Percentiles rank a stretch among this genome's conserved stretches.
Conservation (phyloP, 2,888 invertebrate genomes). For the Notocelia uddmanniana region DNA sequence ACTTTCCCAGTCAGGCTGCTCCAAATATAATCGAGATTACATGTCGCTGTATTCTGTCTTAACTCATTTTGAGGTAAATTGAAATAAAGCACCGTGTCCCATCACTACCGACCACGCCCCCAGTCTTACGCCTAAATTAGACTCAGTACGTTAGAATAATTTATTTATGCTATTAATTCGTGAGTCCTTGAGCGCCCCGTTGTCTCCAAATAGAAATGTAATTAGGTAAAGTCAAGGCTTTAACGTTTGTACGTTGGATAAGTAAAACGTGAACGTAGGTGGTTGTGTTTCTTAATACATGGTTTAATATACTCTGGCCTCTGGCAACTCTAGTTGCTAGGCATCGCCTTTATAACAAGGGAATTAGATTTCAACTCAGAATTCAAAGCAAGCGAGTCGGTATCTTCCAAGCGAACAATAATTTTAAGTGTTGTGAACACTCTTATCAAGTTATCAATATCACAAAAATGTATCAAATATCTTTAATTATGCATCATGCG, state of each 20-base stretch:
- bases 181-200: neutral
- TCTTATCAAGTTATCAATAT: too few species aligned
- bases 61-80: conserved; percentile 13
- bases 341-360: too few species aligned
- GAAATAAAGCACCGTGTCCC: neutral
- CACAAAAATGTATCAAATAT: too few species aligned
- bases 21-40: too few species aligned
- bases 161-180: conserved; percentile 25
- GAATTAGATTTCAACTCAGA: too few species aligned
- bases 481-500: too few species aligned
- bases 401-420: too few species aligned
- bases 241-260: conserved; percentile 1
- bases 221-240: conserved; percentile 22
- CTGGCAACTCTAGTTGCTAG: too few species aligned
- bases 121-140: conserved; percentile 27
- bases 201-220: conserved; percentile 23
- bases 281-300: neutral
- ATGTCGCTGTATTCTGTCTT: neutral
- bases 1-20: too few species aligned
- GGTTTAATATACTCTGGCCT: too few species aligned
- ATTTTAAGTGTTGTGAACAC: too few species aligned
- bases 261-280: neutral
- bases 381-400: too few species aligned
- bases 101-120: conserved; percentile 8
- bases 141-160: conserved; percentile 29